These are phyloP conservation scores for Callipepla californica DNA, from an alignment of 2,113 vertebrate species.

Conservation along the genomic window DNA sequence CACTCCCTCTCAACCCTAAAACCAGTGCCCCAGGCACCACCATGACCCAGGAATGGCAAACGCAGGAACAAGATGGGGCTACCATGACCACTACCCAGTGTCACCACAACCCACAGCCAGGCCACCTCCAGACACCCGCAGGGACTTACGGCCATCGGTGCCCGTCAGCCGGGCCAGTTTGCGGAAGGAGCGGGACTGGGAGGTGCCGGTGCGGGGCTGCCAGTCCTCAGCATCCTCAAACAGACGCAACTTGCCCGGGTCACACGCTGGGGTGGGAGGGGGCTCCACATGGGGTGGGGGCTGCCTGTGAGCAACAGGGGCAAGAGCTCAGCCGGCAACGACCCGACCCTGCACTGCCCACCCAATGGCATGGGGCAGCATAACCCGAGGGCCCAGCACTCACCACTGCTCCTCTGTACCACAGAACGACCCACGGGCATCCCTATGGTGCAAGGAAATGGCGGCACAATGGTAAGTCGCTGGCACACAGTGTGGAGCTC, in stretches of 20 bases:
- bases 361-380: neutral
- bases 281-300: constrained; percentile 76
- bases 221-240: constrained; percentile 92
- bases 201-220: constrained; percentile 93
- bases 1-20: neutral
- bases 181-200: constrained; percentile 93
- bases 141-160: constrained; percentile 93
- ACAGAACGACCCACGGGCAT: neutral
- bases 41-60: too few relatives aligned
- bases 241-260: constrained; percentile 93
- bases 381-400: neutral
- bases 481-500: neutral
- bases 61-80: rapidly evolving
- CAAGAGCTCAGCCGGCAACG: constrained; percentile 28
- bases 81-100: rapidly evolving
- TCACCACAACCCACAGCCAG: rapidly evolving
- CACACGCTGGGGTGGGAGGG: constrained; percentile 81
- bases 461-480: neutral
- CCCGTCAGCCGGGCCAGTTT: constrained; percentile 93
- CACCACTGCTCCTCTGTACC: neutral
- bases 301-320: constrained; percentile 79
- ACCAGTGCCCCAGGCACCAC: rapidly evolving
- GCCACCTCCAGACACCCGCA: neutral
- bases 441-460: neutral
- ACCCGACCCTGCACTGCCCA: neutral